Conservation (phyloP, 2,888 invertebrate genomes). For the Amiota mariae region DNA sequence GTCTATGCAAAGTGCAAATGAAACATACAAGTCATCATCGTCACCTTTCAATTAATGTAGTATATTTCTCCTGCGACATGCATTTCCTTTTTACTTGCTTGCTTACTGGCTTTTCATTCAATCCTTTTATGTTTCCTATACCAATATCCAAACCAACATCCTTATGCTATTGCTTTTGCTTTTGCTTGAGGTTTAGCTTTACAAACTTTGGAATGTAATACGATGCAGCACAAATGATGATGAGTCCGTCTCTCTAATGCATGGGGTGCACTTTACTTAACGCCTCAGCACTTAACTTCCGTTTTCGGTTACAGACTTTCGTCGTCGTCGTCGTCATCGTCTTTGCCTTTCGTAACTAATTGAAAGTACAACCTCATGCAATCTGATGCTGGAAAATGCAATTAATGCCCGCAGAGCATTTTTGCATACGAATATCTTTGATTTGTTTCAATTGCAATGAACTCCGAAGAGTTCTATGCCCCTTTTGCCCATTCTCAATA, state of each 20-base stretch:
- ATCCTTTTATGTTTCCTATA: slow-evolving; percentile 21
- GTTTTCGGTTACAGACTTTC: slow-evolving; percentile 59
- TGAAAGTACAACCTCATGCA: slow-evolving; percentile 71
- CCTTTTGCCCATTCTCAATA: background rate
- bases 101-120: slow-evolving; percentile 42
- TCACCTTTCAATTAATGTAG: slow-evolving; percentile 63
- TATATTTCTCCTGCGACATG: slow-evolving; percentile 63
- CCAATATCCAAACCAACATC: background rate
- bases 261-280: slow-evolving; percentile 63
- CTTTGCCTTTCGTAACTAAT: slow-evolving; percentile 57
- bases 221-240: background rate
- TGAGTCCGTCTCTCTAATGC: background rate
- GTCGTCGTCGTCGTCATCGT: slow-evolving; percentile 38
- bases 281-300: slow-evolving; percentile 70
- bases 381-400: slow-evolving; percentile 70
- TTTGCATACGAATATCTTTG: slow-evolving; percentile 41
- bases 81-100: slow-evolving; percentile 39
- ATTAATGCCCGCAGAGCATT: slow-evolving; percentile 68
- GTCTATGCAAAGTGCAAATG: background rate
- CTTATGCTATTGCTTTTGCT: background rate
- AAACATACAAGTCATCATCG: slow-evolving; percentile 37
- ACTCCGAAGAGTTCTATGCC: background rate
- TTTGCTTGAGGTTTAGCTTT: no score
- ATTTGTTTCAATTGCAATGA: slow-evolving; percentile 32
- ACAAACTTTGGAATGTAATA: slow-evolving; percentile 9